Conservation (phyloP, 92 coral and sea anemone genomes). For the Metridium senile region DNA sequence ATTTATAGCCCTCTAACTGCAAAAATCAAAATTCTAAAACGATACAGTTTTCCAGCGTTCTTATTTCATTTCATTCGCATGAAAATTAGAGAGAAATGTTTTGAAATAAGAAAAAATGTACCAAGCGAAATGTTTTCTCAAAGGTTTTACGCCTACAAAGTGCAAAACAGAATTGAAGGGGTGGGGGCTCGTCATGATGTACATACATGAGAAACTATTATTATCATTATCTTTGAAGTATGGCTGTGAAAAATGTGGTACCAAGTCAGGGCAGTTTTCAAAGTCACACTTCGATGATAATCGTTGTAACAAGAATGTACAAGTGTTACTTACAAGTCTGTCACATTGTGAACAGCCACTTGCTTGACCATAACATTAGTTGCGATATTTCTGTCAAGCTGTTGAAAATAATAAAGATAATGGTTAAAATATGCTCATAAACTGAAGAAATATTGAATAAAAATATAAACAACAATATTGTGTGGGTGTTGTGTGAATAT, state of each 20-base stretch:
- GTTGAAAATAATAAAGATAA: not conserved
- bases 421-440: not conserved
- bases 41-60: too few species aligned
- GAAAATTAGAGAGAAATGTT: too few species aligned
- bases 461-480: not conserved
- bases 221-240: not conserved
- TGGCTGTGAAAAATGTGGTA: not conserved
- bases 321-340: conserved; percentile 11
- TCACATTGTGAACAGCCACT: not conserved
- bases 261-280: not conserved
- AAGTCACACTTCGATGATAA: not conserved
- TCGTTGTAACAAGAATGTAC: not conserved
- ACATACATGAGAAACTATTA: not conserved
- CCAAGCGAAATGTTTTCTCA: too few species aligned
- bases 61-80: too few species aligned
- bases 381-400: not conserved
- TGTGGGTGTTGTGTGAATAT: not conserved
- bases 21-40: too few species aligned
- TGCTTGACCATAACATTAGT: not conserved
- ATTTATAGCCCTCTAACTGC: too few species aligned
- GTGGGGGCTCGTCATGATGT: too few species aligned
- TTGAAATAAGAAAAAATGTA: too few species aligned
- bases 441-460: not conserved
- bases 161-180: too few species aligned
- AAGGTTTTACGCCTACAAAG: too few species aligned